These are phyloP conservation scores for Listronotus bonariensis DNA, from an alignment of 1,140 invertebrate genomes.

Conservation along the genomic window DNA sequence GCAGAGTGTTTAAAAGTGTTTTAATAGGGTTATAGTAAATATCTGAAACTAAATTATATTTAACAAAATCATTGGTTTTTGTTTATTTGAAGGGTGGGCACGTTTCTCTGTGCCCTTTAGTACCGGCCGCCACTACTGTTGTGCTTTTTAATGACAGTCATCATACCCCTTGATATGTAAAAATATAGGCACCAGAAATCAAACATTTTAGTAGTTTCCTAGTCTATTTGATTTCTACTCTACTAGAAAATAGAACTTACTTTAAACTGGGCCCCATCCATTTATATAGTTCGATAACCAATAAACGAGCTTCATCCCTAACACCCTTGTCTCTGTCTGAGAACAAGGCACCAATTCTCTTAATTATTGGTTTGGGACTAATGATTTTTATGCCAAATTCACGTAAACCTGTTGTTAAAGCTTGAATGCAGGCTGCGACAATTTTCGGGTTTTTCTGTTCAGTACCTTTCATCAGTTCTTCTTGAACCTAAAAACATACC, in stretches of 20 bases:
- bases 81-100: too few species aligned
- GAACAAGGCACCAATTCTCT: constrained; percentile 81
- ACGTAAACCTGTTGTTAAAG: constrained; percentile 75
- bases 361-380: constrained; percentile 85
- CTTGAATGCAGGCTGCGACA: constrained; percentile 80
- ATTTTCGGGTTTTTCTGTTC: constrained; percentile 97
- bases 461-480: constrained; percentile 91
- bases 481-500: constrained; percentile 58
- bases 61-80: too few species aligned
- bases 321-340: constrained; percentile 93
- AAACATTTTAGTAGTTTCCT: too few species aligned
- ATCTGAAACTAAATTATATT: too few species aligned
- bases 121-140: too few species aligned
- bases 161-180: too few species aligned
- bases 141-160: too few species aligned
- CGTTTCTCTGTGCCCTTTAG: too few species aligned
- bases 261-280: constrained; percentile 56
- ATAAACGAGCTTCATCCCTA: constrained; percentile 85
- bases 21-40: too few species aligned
- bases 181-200: too few species aligned
- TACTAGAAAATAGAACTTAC: constrained; percentile 29
- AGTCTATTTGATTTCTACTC: too few species aligned
- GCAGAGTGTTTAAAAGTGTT: too few species aligned
- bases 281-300: constrained; percentile 90
- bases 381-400: constrained; percentile 94